Percentiles rank a stretch among this genome's conserved stretches.
These are phyloP conservation scores for Steatocranus sp. DNA, from an alignment of 2,797 vertebrate genomes.

Conservation along the genomic window DNA sequence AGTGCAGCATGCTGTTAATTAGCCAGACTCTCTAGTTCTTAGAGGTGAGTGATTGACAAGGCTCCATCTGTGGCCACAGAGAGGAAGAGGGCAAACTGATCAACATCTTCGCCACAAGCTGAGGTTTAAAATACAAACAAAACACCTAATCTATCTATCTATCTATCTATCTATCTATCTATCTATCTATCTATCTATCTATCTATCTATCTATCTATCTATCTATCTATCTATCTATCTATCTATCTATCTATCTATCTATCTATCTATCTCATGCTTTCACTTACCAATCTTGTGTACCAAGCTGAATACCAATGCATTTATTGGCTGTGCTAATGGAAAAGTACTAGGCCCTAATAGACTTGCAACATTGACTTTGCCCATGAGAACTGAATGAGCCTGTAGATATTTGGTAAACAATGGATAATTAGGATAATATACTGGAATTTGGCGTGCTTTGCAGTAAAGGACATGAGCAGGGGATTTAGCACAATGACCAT, in stretches of 20 bases:
- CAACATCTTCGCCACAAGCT: slow-evolving; percentile 1
- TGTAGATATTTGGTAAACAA: slow-evolving; percentile 62
- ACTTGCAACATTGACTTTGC: slow-evolving; percentile 48
- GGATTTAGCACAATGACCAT: slow-evolving; percentile 40
- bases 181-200: slow-evolving; percentile 20
- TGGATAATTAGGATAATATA: slow-evolving; percentile 59
- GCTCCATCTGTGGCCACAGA: slow-evolving; percentile 45
- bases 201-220: slow-evolving; percentile 9
- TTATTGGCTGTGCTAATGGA: slow-evolving; percentile 54
- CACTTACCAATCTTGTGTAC: background rate
- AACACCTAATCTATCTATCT: background rate
- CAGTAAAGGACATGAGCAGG: slow-evolving; percentile 31
- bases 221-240: slow-evolving; percentile 17
- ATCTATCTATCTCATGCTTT: background rate
- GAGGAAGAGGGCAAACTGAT: slow-evolving; percentile 10
- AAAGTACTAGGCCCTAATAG: slow-evolving; percentile 50
- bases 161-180: slow-evolving; percentile 16
- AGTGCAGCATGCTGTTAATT: slow-evolving; percentile 46
- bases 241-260: slow-evolving; percentile 19
- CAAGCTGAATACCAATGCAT: slow-evolving; percentile 17
- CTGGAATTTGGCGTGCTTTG: slow-evolving; percentile 42
- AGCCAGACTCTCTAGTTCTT: slow-evolving; percentile 25
- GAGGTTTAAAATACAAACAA: background rate
- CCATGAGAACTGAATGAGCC: slow-evolving; percentile 52
- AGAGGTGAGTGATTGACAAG: slow-evolving; percentile 55